Percentiles rank a stretch among this genome's conserved stretches.
phyloP scores from a whole-genome alignment of 1,140 invertebrate species.

The Temnothorax nylanderi region DNA sequence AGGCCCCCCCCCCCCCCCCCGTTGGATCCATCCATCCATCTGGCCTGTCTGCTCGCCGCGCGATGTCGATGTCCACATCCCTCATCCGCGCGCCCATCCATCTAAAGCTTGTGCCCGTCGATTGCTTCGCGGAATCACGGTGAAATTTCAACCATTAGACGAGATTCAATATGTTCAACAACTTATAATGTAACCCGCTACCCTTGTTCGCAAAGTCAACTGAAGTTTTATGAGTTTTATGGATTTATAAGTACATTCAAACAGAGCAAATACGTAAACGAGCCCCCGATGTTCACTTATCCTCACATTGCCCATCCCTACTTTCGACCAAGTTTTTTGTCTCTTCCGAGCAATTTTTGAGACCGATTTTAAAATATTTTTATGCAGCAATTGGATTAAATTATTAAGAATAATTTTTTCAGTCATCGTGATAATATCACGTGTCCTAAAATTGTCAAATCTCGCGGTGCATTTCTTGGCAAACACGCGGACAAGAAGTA shows the following conservation, averaged over 20 bases:
- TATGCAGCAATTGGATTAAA: not conserved
- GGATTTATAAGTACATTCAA: not conserved
- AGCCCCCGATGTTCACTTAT: not conserved
- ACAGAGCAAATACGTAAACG: not conserved
- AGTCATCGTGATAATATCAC: not conserved
- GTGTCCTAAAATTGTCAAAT: not conserved
- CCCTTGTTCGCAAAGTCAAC: not conserved
- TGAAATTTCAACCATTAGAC: slow-evolving; percentile 11
- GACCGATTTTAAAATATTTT: not conserved
- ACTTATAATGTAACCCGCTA: slow-evolving; percentile 28
- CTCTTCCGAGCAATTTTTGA: not conserved
- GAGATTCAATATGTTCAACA: slow-evolving; percentile 27
- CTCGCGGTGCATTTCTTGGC: not conserved
- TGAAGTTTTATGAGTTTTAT: not conserved
- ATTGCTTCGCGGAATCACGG: not conserved
- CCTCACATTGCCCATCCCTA: not conserved
- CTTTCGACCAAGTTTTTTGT: not conserved
- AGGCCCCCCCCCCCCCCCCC: not conserved
- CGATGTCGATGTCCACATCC: slow-evolving; percentile 65
- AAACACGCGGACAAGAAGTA: not conserved
- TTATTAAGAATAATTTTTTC: not conserved
- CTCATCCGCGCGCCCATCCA: slow-evolving; percentile 60
- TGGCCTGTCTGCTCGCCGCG: slow-evolving; percentile 57
- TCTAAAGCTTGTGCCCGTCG: slow-evolving; percentile 11
- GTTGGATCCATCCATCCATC: slow-evolving; percentile 67